phyloP scores from a whole-genome alignment of 2,113 vertebrate species.

The Cairina moschata region DNA sequence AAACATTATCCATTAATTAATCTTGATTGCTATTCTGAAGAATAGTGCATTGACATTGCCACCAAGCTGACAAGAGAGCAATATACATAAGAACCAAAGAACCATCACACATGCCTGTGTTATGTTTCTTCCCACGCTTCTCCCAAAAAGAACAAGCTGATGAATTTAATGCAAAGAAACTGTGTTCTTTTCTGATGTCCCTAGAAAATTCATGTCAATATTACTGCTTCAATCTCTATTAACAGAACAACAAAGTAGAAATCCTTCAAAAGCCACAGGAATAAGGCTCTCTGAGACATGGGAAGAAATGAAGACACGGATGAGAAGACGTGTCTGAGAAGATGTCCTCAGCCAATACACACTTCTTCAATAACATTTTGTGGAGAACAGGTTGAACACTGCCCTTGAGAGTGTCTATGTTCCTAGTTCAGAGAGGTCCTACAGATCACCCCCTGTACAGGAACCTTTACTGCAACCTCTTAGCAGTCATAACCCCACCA shows the following conservation, averaged over 20 bases:
- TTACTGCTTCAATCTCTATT: neutral
- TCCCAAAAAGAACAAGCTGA: neutral
- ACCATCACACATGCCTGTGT: neutral
- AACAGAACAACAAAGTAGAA: neutral
- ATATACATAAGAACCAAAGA: neutral
- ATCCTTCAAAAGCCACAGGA: neutral
- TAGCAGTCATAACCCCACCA: neutral
- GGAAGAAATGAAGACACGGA: neutral
- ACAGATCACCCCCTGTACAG: neutral
- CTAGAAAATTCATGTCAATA: neutral
- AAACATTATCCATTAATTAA: neutral
- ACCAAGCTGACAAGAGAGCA: neutral
- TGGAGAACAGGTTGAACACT: neutral
- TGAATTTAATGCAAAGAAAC: neutral
- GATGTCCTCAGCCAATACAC: neutral
- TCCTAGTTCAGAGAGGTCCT: neutral
- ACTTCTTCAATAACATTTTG: neutral
- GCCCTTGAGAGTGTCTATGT: neutral
- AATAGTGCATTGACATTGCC: neutral
- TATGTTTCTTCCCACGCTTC: fast-evolving
- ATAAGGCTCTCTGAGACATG: neutral
- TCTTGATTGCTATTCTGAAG: neutral
- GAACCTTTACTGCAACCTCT: neutral
- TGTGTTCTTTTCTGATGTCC: neutral
- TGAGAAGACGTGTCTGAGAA: neutral